These are phyloP conservation scores for Azorinus chamasolen DNA, from an alignment of 2,888 invertebrate genomes.

Conservation along the genomic window DNA sequence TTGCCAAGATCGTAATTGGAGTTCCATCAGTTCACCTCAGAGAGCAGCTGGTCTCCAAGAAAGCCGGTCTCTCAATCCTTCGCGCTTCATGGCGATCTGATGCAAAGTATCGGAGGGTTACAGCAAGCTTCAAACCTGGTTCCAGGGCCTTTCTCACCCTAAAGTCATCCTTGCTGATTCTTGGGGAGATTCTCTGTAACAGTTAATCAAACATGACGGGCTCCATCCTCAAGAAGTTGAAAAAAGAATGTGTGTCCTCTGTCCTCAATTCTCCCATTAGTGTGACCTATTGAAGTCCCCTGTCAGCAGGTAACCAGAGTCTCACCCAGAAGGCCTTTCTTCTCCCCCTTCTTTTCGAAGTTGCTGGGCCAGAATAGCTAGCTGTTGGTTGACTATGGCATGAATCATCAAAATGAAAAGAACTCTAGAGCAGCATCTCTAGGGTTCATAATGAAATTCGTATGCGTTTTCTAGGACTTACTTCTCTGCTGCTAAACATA, in stretches of 20 bases:
- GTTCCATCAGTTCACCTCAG: too few species aligned
- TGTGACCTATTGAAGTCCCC: constrained; percentile 8
- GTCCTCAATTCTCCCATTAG: constrained; percentile 9
- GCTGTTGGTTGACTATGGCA: not conserved
- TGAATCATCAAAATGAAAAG: too few species aligned
- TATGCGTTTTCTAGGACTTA: too few species aligned
- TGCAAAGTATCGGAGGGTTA: constrained; percentile 19
- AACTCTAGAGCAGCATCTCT: too few species aligned
- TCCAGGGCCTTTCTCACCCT: constrained; percentile 4
- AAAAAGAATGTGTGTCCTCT: constrained; percentile 27
- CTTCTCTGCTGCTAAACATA: too few species aligned
- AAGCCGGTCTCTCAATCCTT: too few species aligned
- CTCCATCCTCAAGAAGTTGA: constrained; percentile 41
- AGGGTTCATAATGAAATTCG: too few species aligned
- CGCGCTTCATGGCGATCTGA: not conserved
- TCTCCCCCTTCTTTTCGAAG: constrained; percentile 16
- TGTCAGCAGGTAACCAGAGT: constrained; percentile 20
- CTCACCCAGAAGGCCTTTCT: constrained; percentile 6
- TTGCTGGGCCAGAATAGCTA: too few species aligned
- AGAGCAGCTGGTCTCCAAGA: too few species aligned
- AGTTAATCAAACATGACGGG: constrained; percentile 48
- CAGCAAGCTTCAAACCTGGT: constrained; percentile 24
- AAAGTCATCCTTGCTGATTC: constrained; percentile 28
- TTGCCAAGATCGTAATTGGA: too few species aligned
- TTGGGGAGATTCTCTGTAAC: constrained; percentile 22